Evolutionary conservation across 2,888 invertebrate genomes (phyloP), one percentile per base, ranked within the genome.

Genomic region (Tipula unca): DNA sequence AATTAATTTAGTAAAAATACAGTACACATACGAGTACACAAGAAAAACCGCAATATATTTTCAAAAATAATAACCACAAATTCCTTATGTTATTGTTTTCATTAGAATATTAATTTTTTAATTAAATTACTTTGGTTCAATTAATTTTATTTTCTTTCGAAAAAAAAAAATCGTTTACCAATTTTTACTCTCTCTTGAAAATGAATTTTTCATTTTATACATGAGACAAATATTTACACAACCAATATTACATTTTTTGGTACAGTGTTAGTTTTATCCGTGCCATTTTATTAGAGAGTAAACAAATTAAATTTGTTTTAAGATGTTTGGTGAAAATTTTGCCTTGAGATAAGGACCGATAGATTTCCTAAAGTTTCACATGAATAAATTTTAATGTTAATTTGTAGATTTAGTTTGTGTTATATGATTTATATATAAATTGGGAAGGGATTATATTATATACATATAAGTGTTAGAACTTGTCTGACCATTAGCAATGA

Each of bases 101-200:
- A 25, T 69, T 69, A 69, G 69, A 69, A 69, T 69, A 69, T 69
- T 69, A 69, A 25, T 69, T 69, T 69, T 69, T 69, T 69, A 69
- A 69, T 69, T 69, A 69, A 69, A 69, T 69, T 69, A 69, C 69
- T 69, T 69, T 69, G 69, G 69, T 69, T 69, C 69, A 69, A 69
- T 69, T 69, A 69, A 69, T 69, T 69, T 69, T 69, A 69, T 69
- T 69, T 25, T 69, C 69, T 25, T 69, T 25, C n/a, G n/a, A n/a
- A 25, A 69, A 17, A 4, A 54, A 54, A 17, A 54, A 17, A 69
- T 25, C 48, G 20, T 25, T 69, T 69, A 10, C 69, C 69, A 69
- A 48, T 48, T 48, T 20, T 69, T 69, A 10, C 25, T 25, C 10
- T 69, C 8, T 69, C 69, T 69, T 10, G 25, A 69, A 69, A 69